A percentile compares a stretch with the other conserved stretches of the same genome.
Evolutionary conservation across 2,113 vertebrate species (phyloP).

Genomic region (Sterrhoptilus dennistouni): DNA sequence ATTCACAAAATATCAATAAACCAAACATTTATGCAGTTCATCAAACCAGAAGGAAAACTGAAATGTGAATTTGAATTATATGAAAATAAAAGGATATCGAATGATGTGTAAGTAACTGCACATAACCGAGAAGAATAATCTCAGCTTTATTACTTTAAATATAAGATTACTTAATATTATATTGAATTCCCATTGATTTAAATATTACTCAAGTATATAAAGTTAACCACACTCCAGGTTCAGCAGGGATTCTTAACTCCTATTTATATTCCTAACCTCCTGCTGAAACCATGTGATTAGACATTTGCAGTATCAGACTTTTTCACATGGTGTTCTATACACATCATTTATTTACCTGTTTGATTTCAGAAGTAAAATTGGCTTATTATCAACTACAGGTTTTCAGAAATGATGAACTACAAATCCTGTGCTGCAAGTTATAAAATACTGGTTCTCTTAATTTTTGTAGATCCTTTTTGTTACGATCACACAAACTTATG

Average conservation of each 20-base stretch:
- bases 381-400: not conserved
- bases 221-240: not conserved
- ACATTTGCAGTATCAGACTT: not conserved
- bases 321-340: not conserved
- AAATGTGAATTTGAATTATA: not conserved
- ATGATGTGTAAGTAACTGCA: not conserved
- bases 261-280: not conserved
- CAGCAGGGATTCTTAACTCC: not conserved
- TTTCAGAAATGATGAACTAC: not conserved
- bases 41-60: not conserved
- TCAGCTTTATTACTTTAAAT: not conserved
- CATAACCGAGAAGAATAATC: not conserved
- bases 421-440: not conserved
- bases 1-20: constrained; percentile 6
- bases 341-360: constrained; percentile 1
- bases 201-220: not conserved
- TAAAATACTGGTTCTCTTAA: not conserved
- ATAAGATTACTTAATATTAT: not conserved
- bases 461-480: not conserved
- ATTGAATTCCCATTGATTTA: not conserved
- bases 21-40: not conserved
- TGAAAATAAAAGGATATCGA: not conserved
- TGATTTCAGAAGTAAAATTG: not conserved
- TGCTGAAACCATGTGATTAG: constrained; percentile 8
- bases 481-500: not conserved